Evolutionary conservation across 2,113 vertebrate species (phyloP).

Genomic region (Isurus oxyrinchus): DNA sequence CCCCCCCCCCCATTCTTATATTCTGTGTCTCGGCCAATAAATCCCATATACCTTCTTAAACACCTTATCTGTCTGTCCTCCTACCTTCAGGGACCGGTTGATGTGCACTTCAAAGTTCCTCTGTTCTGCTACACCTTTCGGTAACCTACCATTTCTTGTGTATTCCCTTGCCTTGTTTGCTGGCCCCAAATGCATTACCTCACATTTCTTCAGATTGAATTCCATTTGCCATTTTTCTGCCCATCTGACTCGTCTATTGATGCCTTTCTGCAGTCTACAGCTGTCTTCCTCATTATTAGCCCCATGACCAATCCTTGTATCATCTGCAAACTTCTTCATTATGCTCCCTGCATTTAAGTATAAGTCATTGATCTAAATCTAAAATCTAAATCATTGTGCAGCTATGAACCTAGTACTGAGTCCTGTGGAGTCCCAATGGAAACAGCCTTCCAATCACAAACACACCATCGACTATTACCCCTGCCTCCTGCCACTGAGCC

Average conservation of each 20-base stretch:
- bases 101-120: too few relatives aligned
- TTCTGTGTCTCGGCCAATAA: too few relatives aligned
- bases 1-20: too few relatives aligned
- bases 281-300: neutral
- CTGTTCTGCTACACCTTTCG: too few relatives aligned
- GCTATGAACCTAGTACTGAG: neutral
- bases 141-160: neutral
- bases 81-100: too few relatives aligned
- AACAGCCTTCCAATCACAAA: neutral
- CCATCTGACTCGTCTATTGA: neutral
- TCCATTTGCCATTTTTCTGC: neutral
- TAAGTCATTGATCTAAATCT: neutral
- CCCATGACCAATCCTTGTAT: neutral
- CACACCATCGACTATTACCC: neutral
- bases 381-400: neutral
- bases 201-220: neutral
- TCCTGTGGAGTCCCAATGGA: neutral
- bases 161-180: neutral
- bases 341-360: neutral
- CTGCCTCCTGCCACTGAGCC: neutral
- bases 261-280: neutral
- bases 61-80: too few relatives aligned
- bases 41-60: too few relatives aligned
- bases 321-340: neutral
- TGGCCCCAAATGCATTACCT: neutral